A percentile compares a stretch with the other conserved stretches of the same genome.
These are phyloP conservation scores for Thamnaconus septentrionalis DNA, from an alignment of 2,113 vertebrate genomes.

Conservation along the genomic window DNA sequence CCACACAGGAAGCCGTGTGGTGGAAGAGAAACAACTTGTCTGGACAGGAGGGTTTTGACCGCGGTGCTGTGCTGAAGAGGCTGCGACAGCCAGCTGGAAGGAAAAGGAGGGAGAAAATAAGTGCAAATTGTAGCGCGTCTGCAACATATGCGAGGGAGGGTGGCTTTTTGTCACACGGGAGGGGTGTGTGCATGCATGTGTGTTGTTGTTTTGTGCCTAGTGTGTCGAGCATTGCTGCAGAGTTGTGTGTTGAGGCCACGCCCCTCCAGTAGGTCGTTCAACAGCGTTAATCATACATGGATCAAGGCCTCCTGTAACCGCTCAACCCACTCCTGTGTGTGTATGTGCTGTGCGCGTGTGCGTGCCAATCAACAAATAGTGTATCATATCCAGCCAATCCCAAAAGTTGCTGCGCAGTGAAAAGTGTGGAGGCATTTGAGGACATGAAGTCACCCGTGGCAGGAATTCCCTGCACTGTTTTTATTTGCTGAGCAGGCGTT, in stretches of 20 bases:
- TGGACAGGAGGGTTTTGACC: slow-evolving; percentile 30
- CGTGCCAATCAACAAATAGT: not conserved
- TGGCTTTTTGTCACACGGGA: slow-evolving; percentile 2
- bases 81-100: not conserved
- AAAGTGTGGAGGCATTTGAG: not conserved
- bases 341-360: not conserved
- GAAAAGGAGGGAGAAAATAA: not conserved
- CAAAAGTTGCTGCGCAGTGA: slow-evolving; percentile 1
- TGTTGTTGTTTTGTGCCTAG: too few relatives aligned
- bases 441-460: slow-evolving; percentile 64
- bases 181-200: too few relatives aligned
- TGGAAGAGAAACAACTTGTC: slow-evolving; percentile 22
- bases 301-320: slow-evolving; percentile 21
- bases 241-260: too few relatives aligned
- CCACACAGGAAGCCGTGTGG: slow-evolving; percentile 29
- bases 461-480: slow-evolving; percentile 52
- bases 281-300: slow-evolving; percentile 52
- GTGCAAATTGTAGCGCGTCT: not conserved
- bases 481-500: slow-evolving; percentile 64
- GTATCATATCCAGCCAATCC: not conserved
- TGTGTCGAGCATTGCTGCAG: too few relatives aligned
- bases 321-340: slow-evolving; percentile 33
- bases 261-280: slow-evolving; percentile 27
- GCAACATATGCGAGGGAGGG: not conserved
- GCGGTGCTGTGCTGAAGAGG: slow-evolving; percentile 14